Conservation (phyloP, 1,140 invertebrate genomes). For the Tetragonula clypearis region DNA sequence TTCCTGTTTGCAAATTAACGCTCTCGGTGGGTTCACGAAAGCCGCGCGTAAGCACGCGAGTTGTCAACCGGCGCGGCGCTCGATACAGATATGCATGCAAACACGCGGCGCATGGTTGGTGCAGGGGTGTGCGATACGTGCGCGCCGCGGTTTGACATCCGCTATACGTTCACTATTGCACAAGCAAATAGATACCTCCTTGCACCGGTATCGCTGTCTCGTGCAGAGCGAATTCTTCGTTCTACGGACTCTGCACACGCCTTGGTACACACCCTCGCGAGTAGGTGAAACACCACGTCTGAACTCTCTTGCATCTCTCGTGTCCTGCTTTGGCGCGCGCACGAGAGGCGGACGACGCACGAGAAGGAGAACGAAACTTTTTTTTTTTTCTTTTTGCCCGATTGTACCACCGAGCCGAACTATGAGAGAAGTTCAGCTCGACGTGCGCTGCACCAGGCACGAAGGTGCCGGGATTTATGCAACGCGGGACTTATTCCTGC, state of each 20-base stretch:
- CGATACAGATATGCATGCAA: conserved; percentile 29
- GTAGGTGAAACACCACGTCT: conserved; percentile 61
- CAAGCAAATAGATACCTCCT: conserved; percentile 71
- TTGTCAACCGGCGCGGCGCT: conserved; percentile 59
- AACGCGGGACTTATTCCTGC: conserved; percentile 54
- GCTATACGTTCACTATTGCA: conserved; percentile 79
- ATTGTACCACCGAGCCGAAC: neutral
- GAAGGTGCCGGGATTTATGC: conserved; percentile 59
- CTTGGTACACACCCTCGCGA: conserved; percentile 75
- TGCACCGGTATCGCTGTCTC: conserved; percentile 68
- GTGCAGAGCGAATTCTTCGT: conserved; percentile 71
- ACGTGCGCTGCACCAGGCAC: conserved; percentile 37
- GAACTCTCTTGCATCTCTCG: conserved; percentile 36
- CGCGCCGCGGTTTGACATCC: conserved; percentile 73
- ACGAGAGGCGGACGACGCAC: neutral
- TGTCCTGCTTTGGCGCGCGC: conserved; percentile 20
- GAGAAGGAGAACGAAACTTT: conserved; percentile 32
- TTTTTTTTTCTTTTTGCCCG: neutral
- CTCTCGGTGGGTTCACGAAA: conserved; percentile 11
- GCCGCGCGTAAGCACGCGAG: conserved; percentile 46
- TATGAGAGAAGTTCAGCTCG: conserved; percentile 46
- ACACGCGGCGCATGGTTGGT: conserved; percentile 2
- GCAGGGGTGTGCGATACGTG: conserved; percentile 63
- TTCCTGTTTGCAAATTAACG: conserved; percentile 56
- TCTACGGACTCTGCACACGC: conserved; percentile 69